phyloP scores from a whole-genome alignment of 2,113 vertebrate species.

The Gambusia affinis region DNA sequence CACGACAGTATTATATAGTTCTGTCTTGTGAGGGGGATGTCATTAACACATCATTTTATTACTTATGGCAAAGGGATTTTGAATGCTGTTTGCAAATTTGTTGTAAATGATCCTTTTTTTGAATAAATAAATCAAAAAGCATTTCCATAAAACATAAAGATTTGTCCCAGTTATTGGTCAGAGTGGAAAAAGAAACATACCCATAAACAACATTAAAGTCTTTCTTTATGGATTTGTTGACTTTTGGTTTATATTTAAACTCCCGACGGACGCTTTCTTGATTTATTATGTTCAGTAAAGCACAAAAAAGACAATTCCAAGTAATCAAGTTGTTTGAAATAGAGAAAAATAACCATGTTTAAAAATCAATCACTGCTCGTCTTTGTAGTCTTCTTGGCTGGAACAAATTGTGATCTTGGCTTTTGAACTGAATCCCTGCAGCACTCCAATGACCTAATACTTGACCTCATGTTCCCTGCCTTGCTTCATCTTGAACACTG shows the following conservation, averaged over 20 bases:
- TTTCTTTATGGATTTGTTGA: background rate
- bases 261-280: background rate
- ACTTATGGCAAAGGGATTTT: background rate
- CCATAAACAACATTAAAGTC: background rate
- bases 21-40: too few relatives aligned
- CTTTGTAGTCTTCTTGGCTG: slow-evolving; percentile 5
- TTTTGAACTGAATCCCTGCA: background rate
- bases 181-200: background rate
- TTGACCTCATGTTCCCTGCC: slow-evolving; percentile 1
- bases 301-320: background rate
- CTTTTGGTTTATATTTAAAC: background rate
- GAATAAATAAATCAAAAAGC: background rate
- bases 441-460: slow-evolving; percentile 1
- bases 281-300: background rate
- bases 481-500: slow-evolving; percentile 15
- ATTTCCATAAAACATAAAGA: background rate
- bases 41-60: too few relatives aligned
- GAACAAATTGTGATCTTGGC: slow-evolving; percentile 6
- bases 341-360: background rate
- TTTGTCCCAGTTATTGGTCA: background rate
- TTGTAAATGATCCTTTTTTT: background rate
- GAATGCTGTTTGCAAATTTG: background rate
- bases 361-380: background rate
- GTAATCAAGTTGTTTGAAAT: background rate
- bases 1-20: too few relatives aligned